These are phyloP conservation scores for Drosophila cognata DNA, from an alignment of 2,888 invertebrate genomes.

Conservation along the genomic window DNA sequence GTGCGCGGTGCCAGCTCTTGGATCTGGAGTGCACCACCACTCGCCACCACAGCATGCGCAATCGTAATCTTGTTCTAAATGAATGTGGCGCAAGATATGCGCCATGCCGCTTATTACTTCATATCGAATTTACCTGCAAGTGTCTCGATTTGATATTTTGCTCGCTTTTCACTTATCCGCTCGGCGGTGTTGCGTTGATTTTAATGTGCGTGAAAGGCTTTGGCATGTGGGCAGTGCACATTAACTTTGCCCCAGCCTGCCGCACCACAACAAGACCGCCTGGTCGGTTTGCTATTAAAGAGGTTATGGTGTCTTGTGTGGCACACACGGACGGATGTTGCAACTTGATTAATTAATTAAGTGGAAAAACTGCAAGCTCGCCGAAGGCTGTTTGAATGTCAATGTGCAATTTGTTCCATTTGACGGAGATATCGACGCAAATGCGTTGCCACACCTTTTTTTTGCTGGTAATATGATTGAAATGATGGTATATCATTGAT, in stretches of 20 bases:
- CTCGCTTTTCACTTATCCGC: conserved; percentile 33
- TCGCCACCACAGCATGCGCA: conserved; percentile 39
- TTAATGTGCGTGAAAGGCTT: conserved; percentile 68
- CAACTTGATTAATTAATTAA: conserved; percentile 76
- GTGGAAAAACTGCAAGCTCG: conserved; percentile 71
- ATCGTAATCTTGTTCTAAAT: conserved; percentile 77
- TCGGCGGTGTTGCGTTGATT: conserved; percentile 53
- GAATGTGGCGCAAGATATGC: conserved; percentile 76
- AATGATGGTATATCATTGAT: background rate
- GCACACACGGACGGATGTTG: conserved; percentile 70
- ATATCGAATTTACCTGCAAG: conserved; percentile 64
- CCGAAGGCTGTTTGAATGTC: conserved; percentile 76
- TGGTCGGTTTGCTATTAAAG: background rate
- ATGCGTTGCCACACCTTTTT: conserved; percentile 6
- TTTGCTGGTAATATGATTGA: background rate
- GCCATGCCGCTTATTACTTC: conserved; percentile 68
- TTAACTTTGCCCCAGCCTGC: background rate
- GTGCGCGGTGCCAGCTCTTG: conserved; percentile 13
- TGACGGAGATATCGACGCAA: conserved; percentile 46
- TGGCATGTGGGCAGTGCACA: conserved; percentile 50
- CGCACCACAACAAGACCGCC: background rate
- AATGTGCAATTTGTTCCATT: conserved; percentile 75
- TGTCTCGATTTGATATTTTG: conserved; percentile 38
- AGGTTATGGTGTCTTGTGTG: conserved; percentile 48
- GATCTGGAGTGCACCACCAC: conserved; percentile 29